Conservation (phyloP, 1,140 invertebrate species). For the Melanaphis sacchari region DNA sequence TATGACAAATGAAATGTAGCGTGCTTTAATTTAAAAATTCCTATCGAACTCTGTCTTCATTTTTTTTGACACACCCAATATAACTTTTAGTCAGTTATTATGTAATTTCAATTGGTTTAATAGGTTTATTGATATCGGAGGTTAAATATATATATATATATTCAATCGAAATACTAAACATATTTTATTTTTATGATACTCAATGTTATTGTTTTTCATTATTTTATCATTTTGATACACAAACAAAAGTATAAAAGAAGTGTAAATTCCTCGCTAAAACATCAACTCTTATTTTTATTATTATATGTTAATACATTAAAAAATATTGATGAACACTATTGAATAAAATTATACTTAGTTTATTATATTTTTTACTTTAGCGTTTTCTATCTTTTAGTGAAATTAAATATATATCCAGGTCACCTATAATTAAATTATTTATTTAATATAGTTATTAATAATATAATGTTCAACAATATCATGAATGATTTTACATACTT, state of each 20-base stretch:
- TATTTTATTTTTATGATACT: background rate
- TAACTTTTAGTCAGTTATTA: background rate
- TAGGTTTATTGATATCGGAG: conserved; percentile 2
- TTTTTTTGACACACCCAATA: conserved; percentile 6
- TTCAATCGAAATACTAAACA: background rate
- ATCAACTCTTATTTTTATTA: background rate
- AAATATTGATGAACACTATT: background rate
- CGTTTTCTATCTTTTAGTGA: background rate
- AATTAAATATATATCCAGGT: background rate
- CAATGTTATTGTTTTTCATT: background rate
- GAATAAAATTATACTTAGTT: background rate
- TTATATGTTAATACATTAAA: background rate
- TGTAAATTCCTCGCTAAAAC: background rate
- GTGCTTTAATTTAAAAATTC: background rate
- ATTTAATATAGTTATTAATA: background rate
- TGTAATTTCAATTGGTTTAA: conserved; percentile 22
- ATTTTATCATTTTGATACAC: background rate
- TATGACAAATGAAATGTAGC: background rate
- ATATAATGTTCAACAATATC: too few relatives aligned
- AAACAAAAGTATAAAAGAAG: background rate
- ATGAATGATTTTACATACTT: background rate
- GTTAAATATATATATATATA: background rate
- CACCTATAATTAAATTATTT: background rate
- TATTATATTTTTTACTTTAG: background rate
- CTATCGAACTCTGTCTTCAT: background rate